Conservation (phyloP, 37 sponge, comb jelly and placozoan species). For the Agelas oroides region DNA sequence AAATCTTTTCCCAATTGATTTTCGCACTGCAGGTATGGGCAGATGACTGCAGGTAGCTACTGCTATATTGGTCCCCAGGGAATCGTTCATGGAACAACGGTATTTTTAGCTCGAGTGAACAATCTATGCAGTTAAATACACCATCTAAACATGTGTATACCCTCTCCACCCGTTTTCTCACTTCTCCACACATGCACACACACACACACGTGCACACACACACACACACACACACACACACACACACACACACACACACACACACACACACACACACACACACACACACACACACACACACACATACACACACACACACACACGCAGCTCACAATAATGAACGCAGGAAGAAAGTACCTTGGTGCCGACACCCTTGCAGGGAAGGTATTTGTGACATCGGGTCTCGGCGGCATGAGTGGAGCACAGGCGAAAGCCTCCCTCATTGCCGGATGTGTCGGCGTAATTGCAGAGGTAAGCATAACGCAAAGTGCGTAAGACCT, state of each 20-base stretch:
- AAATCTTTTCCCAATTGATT: too few species aligned
- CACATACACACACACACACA: background rate
- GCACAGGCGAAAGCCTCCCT: constrained; percentile 97
- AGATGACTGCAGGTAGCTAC: constrained; percentile 99
- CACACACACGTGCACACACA: background rate
- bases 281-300: background rate
- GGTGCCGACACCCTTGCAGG: constrained; percentile 73
- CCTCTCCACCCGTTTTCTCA: too few species aligned
- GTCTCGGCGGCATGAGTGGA: constrained; percentile 99
- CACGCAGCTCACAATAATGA: constrained; percentile 79
- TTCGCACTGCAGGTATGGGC: constrained; percentile 86
- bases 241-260: too few species aligned
- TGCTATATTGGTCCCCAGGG: constrained; percentile 99
- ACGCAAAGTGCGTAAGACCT: too few species aligned
- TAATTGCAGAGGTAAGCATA: constrained; percentile 94
- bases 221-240: background rate
- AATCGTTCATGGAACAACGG: constrained; percentile 98
- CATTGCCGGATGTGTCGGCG: constrained; percentile 95
- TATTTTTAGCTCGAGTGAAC: too few species aligned
- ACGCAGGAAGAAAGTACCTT: constrained; percentile 93
- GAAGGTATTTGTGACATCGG: constrained; percentile 94
- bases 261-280: too few species aligned
- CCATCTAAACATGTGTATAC: constrained; percentile 3
- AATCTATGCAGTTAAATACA: too few species aligned
- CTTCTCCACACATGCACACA: constrained; percentile 11